Evolutionary conservation across 2,888 invertebrate species (phyloP), one percentile per base, ranked within the genome.

Genomic region (Lomographa bimaculata): DNA sequence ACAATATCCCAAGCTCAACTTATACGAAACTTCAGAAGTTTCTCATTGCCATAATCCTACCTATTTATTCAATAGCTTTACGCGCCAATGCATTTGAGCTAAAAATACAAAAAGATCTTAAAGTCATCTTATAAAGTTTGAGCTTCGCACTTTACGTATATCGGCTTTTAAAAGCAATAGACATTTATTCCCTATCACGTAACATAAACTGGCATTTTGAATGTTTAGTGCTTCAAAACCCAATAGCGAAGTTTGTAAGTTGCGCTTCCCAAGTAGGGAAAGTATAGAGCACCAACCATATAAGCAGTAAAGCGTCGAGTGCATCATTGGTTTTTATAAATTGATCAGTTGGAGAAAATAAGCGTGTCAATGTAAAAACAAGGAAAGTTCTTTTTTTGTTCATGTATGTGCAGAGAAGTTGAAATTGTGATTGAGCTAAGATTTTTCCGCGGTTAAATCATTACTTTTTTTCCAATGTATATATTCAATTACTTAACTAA

Each of bases 271-370:
- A 57, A 60, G 57, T 62, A 64, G 44, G 59, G 58, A 59, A 65
- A 67, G 60, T 71, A 70, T 68, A 66, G 69, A 67, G 64, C 68
- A 71, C 55, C 35, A 32, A 25, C 30, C n/a, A n/a, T n/a, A n/a
- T n/a, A n/a, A n/a, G n/a, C n/a, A 41, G 41, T 29, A 41, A 17
- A 3, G 20, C 24, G n/a, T n/a, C n/a, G n/a, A n/a, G n/a, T n/a
- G n/a, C n/a, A n/a, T n/a, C n/a, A n/a, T n/a, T n/a, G n/a, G n/a
- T n/a, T n/a, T n/a, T n/a, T n/a, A n/a, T n/a, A n/a, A n/a, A n/a
- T n/a, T n/a, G n/a, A n/a, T n/a, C n/a, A n/a, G n/a, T n/a, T n/a
- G n/a, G n/a, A n/a, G n/a, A n/a, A n/a, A n/a, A n/a, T n/a, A n/a
- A n/a, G n/a, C n/a, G n/a, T n/a, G n/a, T n/a, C n/a, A n/a, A n/a